Evolutionary conservation across 2,888 invertebrate genomes (phyloP), one percentile per base, ranked within the genome.

Genomic region (Cosmia trapezina): DNA sequence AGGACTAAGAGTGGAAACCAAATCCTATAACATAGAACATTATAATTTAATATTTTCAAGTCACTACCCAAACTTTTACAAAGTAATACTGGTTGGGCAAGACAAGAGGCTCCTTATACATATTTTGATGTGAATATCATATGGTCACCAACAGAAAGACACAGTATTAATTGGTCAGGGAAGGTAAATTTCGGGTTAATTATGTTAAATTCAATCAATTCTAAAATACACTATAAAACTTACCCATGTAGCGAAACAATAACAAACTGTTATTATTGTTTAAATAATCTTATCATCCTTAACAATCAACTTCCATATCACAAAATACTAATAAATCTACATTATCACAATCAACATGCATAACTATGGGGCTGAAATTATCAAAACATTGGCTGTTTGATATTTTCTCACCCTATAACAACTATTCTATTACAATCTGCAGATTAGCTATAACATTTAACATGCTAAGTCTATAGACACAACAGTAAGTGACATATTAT

Each of bases 261-360:
- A 78, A 75, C 33, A 57, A 37, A 63, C 14, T 33, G 47, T 75
- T 73, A 67, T 70, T 76, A 54, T 78, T 77, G 65, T 65, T 74
- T 60, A 37, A 67, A 62, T 64, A 75, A 82, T 78, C 83, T 76
- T 82, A 83, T 82, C 80, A 69, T 71, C 43, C 63, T 69, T 59
- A 60, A 73, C 47, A 73, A 83, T 73, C 73, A 49, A 66, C 45
- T 57, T 73, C 22, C 43, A 70, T 70, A 76, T 68, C 73, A 77
- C 76, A 67, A 73, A 70, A 59, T 59, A 69, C 51, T 62, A 62
- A 83, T 61, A 57, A 62, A 70, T 67, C 82, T 73, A 83, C 9
- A n/a, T 60, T 66, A 5, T 57, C 59, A 67, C 64, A 73, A 75
- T 66, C 33, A 78, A 70, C 85, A 83, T 84, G 83, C 85, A 83